Base-by-base conservation (phyloP, 2,797 vertebrate genomes). In the Antennarius maculatus region DNA sequence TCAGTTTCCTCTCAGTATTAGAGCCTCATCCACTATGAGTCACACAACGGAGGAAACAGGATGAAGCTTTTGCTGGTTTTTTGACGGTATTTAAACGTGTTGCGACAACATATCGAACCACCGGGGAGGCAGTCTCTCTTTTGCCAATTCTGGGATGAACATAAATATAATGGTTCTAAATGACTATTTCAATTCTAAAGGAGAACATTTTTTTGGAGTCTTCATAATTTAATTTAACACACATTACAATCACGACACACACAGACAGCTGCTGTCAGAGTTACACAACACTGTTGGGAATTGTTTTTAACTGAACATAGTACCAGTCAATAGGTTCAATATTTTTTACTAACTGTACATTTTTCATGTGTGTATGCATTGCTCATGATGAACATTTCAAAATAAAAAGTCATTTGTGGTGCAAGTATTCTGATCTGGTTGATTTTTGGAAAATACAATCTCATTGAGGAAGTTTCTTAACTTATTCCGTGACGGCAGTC, bases 391-490 rank as follows among this genome's bases (percentile, higher is more conserved):
- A 79, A 16, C 9, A 7, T 67, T 74, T 85, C 2, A 59, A 76
- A 88, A 86, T 86, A 82, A 88, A 88, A 88, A 77, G 52, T 29
- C 65, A 54, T 74, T 77, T 79, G 77, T 56, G 54, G 45, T 74
- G 68, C 41, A 69, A 45, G 6, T 79, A 0, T 68, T 11, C 14
- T 49, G 39, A 27, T 57, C 41, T 7, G 15, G 7, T 23, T 23
- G 49, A 7, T 64, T 70, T 18, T 12, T 34, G 23, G 23, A 23
- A 23, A 23, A 23, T 23, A 23, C 23, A 23, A 23, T 23, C 34
- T 54, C 9, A 28, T 23, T 13, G 29, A 51, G 29, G 6, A 28
- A 6, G 15, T 51, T 31, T 28, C 28, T 46, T 46, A 11, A 51
- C 50, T 29, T 51, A 34, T 34, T 5, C 31, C 31, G 7, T 34